These are phyloP conservation scores for Lepidotrigona ventralis DNA, from an alignment of 1,140 invertebrate genomes.

Conservation along the genomic window DNA sequence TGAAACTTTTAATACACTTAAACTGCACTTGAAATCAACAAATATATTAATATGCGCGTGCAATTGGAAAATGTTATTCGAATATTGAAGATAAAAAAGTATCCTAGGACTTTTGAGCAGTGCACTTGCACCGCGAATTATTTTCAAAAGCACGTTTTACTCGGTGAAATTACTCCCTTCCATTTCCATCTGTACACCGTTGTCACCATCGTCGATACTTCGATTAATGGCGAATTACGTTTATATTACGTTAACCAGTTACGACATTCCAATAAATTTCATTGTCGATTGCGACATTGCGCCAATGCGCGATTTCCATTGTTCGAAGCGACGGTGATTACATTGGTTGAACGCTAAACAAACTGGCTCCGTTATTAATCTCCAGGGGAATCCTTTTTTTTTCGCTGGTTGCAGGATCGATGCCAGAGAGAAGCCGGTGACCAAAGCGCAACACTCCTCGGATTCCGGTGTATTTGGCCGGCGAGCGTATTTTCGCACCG, in stretches of 20 bases:
- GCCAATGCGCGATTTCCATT: neutral
- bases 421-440: slow-evolving; percentile 87
- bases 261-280: slow-evolving; percentile 2
- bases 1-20: too few relatives aligned
- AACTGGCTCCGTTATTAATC: neutral
- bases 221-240: slow-evolving; percentile 26
- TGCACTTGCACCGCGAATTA: too few relatives aligned
- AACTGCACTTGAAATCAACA: too few relatives aligned
- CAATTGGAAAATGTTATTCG: too few relatives aligned
- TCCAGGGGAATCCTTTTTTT: neutral
- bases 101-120: neutral
- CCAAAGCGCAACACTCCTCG: slow-evolving; percentile 87
- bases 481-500: slow-evolving; percentile 87
- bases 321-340: neutral
- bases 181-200: neutral
- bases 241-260: slow-evolving; percentile 27
- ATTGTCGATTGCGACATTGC: neutral
- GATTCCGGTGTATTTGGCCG: slow-evolving; percentile 89
- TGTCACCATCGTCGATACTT: neutral
- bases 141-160: too few relatives aligned
- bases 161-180: neutral
- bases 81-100: too few relatives aligned
- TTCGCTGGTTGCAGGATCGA: slow-evolving; percentile 85
- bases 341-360: neutral
- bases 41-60: too few relatives aligned